Evolutionary conservation across 2,113 vertebrate species (phyloP).

Genomic region (Verasper variegatus): DNA sequence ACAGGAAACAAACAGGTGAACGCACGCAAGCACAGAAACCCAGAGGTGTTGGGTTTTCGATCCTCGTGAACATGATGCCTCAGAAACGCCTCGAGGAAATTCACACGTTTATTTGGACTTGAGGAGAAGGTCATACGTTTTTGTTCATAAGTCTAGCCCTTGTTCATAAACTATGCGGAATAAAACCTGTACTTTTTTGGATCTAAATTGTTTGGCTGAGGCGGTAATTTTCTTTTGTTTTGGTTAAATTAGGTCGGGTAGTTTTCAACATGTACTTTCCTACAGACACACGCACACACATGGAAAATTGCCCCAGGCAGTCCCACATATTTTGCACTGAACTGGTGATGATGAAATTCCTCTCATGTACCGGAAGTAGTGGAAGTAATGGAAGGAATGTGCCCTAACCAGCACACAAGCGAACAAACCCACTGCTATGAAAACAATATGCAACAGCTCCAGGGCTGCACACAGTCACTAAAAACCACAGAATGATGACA

Average conservation of each 20-base stretch:
- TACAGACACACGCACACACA: neutral
- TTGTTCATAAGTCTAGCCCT: too few species aligned
- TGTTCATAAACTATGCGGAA: too few species aligned
- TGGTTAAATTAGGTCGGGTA: neutral
- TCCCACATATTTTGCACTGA: fast-evolving
- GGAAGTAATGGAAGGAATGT: neutral
- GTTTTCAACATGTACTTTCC: neutral
- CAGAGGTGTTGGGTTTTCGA: neutral
- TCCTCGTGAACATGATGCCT: too few species aligned
- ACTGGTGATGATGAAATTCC: neutral
- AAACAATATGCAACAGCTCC: neutral
- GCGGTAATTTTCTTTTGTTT: too few species aligned
- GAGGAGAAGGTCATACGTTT: too few species aligned
- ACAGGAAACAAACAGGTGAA: slow-evolving; percentile 88
- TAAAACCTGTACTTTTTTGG: too few species aligned
- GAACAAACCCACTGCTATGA: neutral
- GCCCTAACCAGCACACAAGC: neutral
- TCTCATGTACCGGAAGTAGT: neutral
- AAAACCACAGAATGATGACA: too few species aligned
- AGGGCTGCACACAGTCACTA: too few species aligned
- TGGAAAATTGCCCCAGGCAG: too few species aligned
- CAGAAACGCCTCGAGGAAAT: too few species aligned
- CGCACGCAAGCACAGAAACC: neutral
- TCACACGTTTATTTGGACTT: too few species aligned
- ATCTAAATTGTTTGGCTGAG: too few species aligned